Base-by-base conservation (phyloP, 2,888 invertebrate species). In the Nemoura dubitans region DNA sequence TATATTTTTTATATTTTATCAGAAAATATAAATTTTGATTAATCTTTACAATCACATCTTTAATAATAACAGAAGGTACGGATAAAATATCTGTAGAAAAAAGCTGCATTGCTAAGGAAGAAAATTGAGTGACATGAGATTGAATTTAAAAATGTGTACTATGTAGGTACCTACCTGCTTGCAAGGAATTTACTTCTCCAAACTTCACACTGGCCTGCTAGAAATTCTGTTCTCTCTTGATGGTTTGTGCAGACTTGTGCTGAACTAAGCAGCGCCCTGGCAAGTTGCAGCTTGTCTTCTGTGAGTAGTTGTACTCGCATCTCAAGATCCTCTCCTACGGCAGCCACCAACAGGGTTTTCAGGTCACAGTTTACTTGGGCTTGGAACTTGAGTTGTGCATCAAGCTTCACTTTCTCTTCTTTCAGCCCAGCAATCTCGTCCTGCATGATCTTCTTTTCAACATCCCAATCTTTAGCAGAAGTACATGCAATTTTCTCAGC, bases 171-270 rank as follows among this genome's bases (percentile, higher is more conserved):
- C n/a, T n/a, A 96, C 96, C 96, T 97, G 93, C 97, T 97, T 29
- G 98, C 98, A 89, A 98, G 93, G 92, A 98, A 99, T 94, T 98
- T 99, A 91, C 98, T 98, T 88, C 98, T 94, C 98, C 98, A 99
- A 85, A 98, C 97, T 92, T 99, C 98, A 91, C 98, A 97, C 90
- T 98, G 98, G 0, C 98, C 97, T 26, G 97, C 96, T 76, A 98
- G 92, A 94, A 96, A 97, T 91, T 99, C 98, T 1, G 97, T 96
- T 92, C 98, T 97, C 91, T 98, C 98, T 92, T 97, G 97, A 91
- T 98, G 97, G 10, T 97, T 96, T 85, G 95, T 96, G 86, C 98
- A 93, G 91, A 97, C 96, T 91, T 97, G 95, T 28, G 97, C 96
- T 42, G 97, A 97, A 90, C 95, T 97, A 7, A 97, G 93, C 83